Conservation (phyloP, 2,113 vertebrate species). For the Oenanthe oenanthe region DNA sequence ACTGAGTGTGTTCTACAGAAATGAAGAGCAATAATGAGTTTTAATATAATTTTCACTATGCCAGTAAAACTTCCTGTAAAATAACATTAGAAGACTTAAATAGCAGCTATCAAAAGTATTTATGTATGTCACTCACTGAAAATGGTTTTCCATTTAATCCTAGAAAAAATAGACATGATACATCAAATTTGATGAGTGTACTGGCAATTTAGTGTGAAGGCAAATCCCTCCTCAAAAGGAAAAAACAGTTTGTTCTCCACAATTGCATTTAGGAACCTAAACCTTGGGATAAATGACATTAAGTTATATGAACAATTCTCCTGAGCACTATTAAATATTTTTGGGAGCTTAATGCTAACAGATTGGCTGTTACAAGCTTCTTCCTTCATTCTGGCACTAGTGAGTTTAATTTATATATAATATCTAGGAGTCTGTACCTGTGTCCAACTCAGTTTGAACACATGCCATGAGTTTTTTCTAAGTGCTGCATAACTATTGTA, state of each 20-base stretch:
- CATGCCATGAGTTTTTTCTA: not conserved
- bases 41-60: not conserved
- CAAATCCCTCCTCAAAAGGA: not conserved
- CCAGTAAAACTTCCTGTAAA: not conserved
- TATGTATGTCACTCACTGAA: not conserved
- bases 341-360: not conserved
- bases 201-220: not conserved
- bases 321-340: not conserved
- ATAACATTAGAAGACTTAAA: not conserved
- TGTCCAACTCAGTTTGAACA: not conserved
- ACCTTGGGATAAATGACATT: not conserved
- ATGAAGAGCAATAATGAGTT: not conserved
- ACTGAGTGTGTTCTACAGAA: rapidly evolving
- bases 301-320: not conserved
- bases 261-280: not conserved
- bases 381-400: not conserved
- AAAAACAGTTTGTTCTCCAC: not conserved
- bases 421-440: not conserved
- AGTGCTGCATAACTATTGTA: not conserved
- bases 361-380: not conserved
- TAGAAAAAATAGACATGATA: not conserved
- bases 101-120: not conserved
- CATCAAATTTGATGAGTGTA: not conserved
- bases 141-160: conserved; percentile 7
- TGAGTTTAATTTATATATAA: not conserved